Percentiles rank a stretch among this genome's conserved stretches.
Conservation (phyloP, 2,888 invertebrate species). For the Melikaiella ostensackeni region DNA sequence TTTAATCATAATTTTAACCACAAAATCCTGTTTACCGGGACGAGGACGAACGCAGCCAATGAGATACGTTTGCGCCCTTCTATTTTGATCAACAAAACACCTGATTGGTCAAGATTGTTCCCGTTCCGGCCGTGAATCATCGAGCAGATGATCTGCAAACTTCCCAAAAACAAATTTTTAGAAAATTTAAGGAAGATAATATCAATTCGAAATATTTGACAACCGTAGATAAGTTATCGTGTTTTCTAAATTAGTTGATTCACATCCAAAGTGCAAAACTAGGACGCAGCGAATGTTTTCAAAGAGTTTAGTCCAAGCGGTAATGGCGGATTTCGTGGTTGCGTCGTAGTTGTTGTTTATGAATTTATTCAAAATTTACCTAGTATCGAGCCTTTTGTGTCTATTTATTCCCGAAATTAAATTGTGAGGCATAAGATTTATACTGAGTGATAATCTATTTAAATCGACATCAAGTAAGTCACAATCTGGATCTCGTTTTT, state of each 20-base stretch:
- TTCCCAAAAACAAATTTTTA: background rate
- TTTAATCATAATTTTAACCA: no score
- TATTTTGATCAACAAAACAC: background rate
- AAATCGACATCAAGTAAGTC: slow-evolving; percentile 10
- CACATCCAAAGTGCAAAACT: background rate
- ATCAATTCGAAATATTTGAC: background rate
- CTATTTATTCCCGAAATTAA: background rate
- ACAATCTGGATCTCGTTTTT: background rate
- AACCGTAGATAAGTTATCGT: background rate
- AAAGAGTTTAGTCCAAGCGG: background rate
- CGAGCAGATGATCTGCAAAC: background rate
- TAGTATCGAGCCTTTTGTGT: background rate
- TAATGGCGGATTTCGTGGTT: slow-evolving; percentile 32
- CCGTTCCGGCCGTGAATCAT: background rate
- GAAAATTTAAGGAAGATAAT: background rate
- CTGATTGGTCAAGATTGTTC: background rate
- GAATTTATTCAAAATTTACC: background rate
- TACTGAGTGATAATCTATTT: background rate
- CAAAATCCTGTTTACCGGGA: no score
- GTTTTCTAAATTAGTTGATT: background rate
- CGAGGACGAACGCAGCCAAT: no score
- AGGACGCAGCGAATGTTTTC: background rate
- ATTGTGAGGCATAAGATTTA: background rate
- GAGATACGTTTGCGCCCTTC: background rate
- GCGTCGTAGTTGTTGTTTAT: slow-evolving; percentile 13